Conservation (phyloP, 1,140 invertebrate species). For the Adoxophyes honmai region DNA sequence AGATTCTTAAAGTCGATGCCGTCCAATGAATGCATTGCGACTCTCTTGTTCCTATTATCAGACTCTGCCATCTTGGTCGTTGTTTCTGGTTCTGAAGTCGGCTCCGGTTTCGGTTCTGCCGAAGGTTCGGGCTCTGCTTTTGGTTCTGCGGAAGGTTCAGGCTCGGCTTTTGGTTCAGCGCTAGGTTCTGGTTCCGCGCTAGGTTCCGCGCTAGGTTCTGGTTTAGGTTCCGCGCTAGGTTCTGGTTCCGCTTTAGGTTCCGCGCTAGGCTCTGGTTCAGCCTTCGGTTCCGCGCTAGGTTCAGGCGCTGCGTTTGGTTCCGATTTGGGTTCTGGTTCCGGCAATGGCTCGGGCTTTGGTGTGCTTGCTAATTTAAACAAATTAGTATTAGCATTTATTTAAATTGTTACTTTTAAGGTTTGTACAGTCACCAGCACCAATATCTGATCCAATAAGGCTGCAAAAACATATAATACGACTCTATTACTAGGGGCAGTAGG, state of each 20-base stretch:
- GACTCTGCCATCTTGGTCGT: constrained; percentile 41
- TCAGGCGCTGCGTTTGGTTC: constrained; percentile 36
- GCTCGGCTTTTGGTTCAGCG: constrained; percentile 59
- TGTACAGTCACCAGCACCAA: too few relatives aligned
- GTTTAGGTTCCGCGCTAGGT: constrained; percentile 43
- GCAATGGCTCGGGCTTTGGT: constrained; percentile 47
- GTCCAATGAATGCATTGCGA: constrained; percentile 71
- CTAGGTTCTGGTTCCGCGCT: constrained; percentile 57
- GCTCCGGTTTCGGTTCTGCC: constrained; percentile 53
- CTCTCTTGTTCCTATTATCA: constrained; percentile 73
- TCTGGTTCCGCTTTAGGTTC: constrained; percentile 46
- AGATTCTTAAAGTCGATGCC: constrained; percentile 69
- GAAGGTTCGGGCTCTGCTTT: constrained; percentile 51
- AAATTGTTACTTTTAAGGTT: not conserved
- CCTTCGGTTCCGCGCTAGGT: constrained; percentile 61
- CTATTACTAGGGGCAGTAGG: too few relatives aligned
- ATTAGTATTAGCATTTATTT: not conserved
- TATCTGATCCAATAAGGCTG: too few relatives aligned
- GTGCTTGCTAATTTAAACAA: constrained; percentile 38
- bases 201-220: constrained; percentile 49
- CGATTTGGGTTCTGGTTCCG: constrained; percentile 56
- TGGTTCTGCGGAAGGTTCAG: constrained; percentile 51
- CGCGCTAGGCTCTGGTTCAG: constrained; percentile 59
- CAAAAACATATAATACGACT: too few relatives aligned
- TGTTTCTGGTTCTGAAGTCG: constrained; percentile 29